Percentiles rank a stretch among this genome's conserved stretches.
phyloP scores from a whole-genome alignment of 2,113 vertebrate species.

The Cebus imitator region DNA sequence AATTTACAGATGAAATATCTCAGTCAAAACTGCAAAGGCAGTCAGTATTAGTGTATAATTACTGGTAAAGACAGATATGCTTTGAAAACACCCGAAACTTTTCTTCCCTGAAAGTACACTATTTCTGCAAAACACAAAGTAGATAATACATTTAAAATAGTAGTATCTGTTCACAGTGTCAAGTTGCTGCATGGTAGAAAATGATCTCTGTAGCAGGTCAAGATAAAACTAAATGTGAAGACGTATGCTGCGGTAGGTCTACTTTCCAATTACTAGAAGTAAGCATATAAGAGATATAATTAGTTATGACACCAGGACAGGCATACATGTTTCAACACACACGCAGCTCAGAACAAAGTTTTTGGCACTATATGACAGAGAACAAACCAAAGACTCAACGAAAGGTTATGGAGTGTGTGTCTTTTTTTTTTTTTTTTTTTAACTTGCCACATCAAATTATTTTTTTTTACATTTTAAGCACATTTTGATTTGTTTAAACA shows the following conservation, averaged over 20 bases:
- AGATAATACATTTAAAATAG: constrained; percentile 79
- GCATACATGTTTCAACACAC: constrained; percentile 88
- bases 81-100: constrained; percentile 70
- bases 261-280: constrained; percentile 88
- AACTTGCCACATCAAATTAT: constrained; percentile 85
- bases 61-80: constrained; percentile 3
- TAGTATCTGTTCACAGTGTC: constrained; percentile 84
- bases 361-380: constrained; percentile 88
- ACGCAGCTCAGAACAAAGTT: constrained; percentile 83
- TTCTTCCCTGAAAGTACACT: not conserved
- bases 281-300: constrained; percentile 91
- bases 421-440: constrained; percentile 17
- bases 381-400: constrained; percentile 86
- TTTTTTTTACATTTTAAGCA: constrained; percentile 82
- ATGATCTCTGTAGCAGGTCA: constrained; percentile 83
- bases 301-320: constrained; percentile 92
- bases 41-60: constrained; percentile 62
- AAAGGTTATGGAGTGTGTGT: constrained; percentile 73
- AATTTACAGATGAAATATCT: constrained; percentile 66
- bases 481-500: constrained; percentile 84
- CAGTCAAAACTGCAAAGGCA: constrained; percentile 63
- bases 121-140: constrained; percentile 77
- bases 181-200: constrained; percentile 82
- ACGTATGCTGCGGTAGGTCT: constrained; percentile 86
- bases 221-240: constrained; percentile 85